Evolutionary conservation across 2,113 vertebrate species (phyloP), one percentile per base, ranked within the genome.

Genomic region (Notothenia coriiceps): DNA sequence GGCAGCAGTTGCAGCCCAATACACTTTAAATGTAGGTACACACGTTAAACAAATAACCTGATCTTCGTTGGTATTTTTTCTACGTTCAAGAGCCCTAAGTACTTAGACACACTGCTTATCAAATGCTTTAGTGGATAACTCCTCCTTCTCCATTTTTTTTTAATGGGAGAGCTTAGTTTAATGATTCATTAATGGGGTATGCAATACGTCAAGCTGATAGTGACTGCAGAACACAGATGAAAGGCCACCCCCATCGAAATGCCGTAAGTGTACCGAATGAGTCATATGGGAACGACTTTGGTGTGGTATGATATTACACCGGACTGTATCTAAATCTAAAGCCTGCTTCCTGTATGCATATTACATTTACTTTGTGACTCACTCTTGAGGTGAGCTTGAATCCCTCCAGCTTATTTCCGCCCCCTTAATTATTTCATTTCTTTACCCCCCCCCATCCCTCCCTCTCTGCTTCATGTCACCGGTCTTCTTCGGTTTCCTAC

Each of bases 351-450:
- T 65, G 25, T 54, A 17, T 83, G 77, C 61, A 22, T 59, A 35
- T 77, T 70, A 13, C 12, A 46, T 74, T 69, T 80, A 67, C 44
- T 74, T n/a, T 83, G 47, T 88, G 83, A 88, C 71, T 82, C 57
- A 40, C 13, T 40, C 66, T 59, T 50, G 25, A 77, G 67, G 82
- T 69, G 25, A 70, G 51, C 67, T 54, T 59, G 56, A 70, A 52
- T 66, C 15, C 35, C 11, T 60, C 35, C 0, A 6, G 59, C 68
- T 74, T 46, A 70, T 78, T 62, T 71, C 60, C 61, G 47, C 29
- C 25, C 51, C 29, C 15, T 50, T 63, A 47, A 22, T 77, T 61
- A 2, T 18, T 35, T 66, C 40, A 35, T 65, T 43, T 77, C 64
- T 51, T 44, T 74, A 56, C 56, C n/a, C n/a, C 20, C 64, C 20